Evolutionary conservation across 1,140 invertebrate genomes (phyloP), one percentile per base, ranked within the genome.

Genomic region (Bombus balteatus): DNA sequence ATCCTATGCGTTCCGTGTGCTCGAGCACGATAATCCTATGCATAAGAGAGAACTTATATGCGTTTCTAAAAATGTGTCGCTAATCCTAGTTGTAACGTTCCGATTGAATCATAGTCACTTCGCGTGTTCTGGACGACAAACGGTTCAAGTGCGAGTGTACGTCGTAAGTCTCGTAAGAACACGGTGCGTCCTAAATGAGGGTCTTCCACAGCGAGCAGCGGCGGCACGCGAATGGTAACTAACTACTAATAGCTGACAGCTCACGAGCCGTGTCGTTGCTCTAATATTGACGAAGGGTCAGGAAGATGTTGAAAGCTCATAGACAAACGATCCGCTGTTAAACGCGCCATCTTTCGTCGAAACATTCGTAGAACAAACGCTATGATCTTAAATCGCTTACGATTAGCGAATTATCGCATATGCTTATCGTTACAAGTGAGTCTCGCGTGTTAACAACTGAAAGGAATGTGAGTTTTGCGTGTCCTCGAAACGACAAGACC

Each of bases 211-310:
- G 25, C 68, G 22, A 81, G 62, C 18, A 53, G 9, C 28, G 37
- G 18, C n/a, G 12, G 32, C 77, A 73, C 68, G 53, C 76, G 57
- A 80, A 66, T 41, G 41, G 59, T 81, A 85, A 80, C 83, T 28
- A 74, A 66, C 57, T 57, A 12, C 70, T 73, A 62, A 66, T 80
- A 73, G 25, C 43, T n/a, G n/a, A 5, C 34, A 39, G 62, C 74
- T 59, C 18, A 39, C 53, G 34, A 39, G 34, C 6, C 65, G 10
- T 0, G 12, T 12, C 4, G 68, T 72, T 79, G 10, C 39, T 53
- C 76, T 34, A 47, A 80, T 80, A 73, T 80, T 28, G 65, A 66
- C 32, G 28, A 32, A 22, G 32, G 68, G 2, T 8, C 13, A 37
- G 18, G 9, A 22, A 53, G 57, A 41, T 32, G 77, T 41, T 4